These are phyloP conservation scores for Catocala sponsa DNA, from an alignment of 2,888 invertebrate species.

Conservation along the genomic window DNA sequence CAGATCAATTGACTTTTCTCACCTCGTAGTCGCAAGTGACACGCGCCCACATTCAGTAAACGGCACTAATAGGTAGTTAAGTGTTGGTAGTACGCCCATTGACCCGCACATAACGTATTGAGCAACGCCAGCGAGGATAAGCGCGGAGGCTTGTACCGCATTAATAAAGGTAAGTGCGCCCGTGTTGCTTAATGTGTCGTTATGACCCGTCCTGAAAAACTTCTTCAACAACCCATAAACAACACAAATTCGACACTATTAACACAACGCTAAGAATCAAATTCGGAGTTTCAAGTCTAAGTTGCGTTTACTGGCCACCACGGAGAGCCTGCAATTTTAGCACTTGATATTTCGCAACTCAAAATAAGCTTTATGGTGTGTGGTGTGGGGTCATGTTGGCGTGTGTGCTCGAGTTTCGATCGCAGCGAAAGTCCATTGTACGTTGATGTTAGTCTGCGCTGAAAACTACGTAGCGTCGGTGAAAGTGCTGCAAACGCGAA, in stretches of 20 bases:
- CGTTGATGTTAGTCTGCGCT: constrained; percentile 59
- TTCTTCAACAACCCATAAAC: constrained; percentile 61
- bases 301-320: constrained; percentile 71
- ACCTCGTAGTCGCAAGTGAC: constrained; percentile 22
- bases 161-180: constrained; percentile 84
- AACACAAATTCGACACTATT: constrained; percentile 56
- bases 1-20: constrained; percentile 41
- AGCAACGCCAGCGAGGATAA: constrained; percentile 58
- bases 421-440: constrained; percentile 59
- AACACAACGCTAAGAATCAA: constrained; percentile 49
- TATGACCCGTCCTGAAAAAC: constrained; percentile 83
- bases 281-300: constrained; percentile 46
- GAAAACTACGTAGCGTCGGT: constrained; percentile 62
- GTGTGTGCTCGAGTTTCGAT: constrained; percentile 60
- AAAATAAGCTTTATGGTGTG: constrained; percentile 64
- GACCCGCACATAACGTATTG: constrained; percentile 67
- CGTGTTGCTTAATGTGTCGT: constrained; percentile 83
- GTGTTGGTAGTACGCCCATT: constrained; percentile 58
- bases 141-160: constrained; percentile 80
- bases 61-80: constrained; percentile 65
- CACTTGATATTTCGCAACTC: constrained; percentile 50
- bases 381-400: constrained; percentile 48
- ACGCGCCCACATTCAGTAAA: constrained; percentile 39
- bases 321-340: constrained; percentile 74
- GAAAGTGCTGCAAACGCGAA: constrained; percentile 67